phyloP scores from a whole-genome alignment of 35 echinoderm and acorn worm genomes.

The Heliocidaris tuberculata region DNA sequence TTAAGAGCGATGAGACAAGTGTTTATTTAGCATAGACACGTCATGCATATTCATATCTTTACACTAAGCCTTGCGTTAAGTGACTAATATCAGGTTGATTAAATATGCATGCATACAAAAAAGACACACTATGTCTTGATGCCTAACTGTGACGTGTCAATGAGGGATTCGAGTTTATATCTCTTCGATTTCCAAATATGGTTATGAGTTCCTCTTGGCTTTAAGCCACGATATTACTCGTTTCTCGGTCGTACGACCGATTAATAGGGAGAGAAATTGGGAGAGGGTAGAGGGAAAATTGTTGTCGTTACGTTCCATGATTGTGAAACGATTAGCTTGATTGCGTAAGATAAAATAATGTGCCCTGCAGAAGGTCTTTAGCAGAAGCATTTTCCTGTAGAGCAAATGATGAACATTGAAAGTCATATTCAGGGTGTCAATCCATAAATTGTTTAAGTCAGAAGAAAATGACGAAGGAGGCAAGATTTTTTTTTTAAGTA shows the following conservation, averaged over 20 bases:
- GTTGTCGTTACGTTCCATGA: background rate
- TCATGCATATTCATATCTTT: background rate
- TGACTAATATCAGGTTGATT: background rate
- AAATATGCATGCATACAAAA: background rate
- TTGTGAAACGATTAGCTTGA: background rate
- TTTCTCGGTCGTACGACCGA: background rate
- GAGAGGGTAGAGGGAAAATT: background rate
- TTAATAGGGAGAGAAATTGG: background rate
- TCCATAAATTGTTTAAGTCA: too few species aligned
- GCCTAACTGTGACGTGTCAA: background rate
- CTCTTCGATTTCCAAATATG: conserved; percentile 40
- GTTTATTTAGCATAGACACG: background rate
- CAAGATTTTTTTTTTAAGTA: too few species aligned
- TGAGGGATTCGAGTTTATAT: background rate
- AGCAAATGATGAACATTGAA: too few species aligned
- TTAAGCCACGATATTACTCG: background rate
- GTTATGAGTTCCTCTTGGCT: conserved; percentile 34
- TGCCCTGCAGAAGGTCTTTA: too few species aligned
- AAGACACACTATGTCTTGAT: background rate
- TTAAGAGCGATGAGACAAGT: background rate
- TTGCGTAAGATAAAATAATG: background rate
- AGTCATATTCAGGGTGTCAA: too few species aligned
- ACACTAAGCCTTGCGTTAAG: background rate
- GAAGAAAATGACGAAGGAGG: too few species aligned
- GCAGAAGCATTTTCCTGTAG: too few species aligned